A percentile compares a stretch with the other conserved stretches of the same genome.
phyloP scores from a whole-genome alignment of 2,113 vertebrate species.

The Nicator chloris region DNA sequence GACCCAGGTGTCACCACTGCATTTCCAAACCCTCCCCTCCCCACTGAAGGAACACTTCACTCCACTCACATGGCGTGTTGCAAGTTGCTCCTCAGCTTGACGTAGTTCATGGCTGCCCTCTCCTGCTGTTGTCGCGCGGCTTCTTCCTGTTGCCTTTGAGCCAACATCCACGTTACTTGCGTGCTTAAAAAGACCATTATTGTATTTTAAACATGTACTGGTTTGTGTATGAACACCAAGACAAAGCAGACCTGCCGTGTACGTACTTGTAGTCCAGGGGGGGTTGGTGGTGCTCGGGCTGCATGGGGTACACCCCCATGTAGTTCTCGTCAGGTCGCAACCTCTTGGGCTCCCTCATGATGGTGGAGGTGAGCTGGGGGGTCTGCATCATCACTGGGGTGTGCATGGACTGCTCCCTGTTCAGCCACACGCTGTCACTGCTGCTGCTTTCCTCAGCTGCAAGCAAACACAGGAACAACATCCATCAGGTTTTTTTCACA shows the following conservation, averaged over 20 bases:
- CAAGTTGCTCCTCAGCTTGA: slow-evolving; percentile 98
- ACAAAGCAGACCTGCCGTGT: slow-evolving; percentile 52
- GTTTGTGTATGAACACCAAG: slow-evolving; percentile 60
- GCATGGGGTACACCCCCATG: slow-evolving; percentile 93
- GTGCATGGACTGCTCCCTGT: slow-evolving; percentile 88
- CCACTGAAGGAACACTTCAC: not conserved
- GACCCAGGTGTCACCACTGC: not conserved
- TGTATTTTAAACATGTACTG: slow-evolving; percentile 75
- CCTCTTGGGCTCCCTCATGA: slow-evolving; percentile 95
- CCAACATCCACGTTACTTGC: slow-evolving; percentile 99
- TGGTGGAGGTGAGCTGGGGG: slow-evolving; percentile 93
- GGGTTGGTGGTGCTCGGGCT: slow-evolving; percentile 90
- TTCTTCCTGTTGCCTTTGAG: slow-evolving; percentile 96
- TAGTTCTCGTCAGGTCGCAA: slow-evolving; percentile 90
- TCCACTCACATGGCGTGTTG: slow-evolving; percentile 96
- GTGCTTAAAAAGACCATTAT: slow-evolving; percentile 84
- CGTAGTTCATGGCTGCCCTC: slow-evolving; percentile 94
- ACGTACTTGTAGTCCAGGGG: slow-evolving; percentile 97
- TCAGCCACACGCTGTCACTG: slow-evolving; percentile 89
- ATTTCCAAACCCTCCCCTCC: not conserved
- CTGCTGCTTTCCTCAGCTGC: slow-evolving; percentile 94
- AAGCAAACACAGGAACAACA: not conserved
- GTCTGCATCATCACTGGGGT: slow-evolving; percentile 96
- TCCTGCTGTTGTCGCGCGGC: slow-evolving; percentile 92
- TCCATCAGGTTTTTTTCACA: not conserved